A percentile compares a stretch with the other conserved stretches of the same genome.
Evolutionary conservation across 1,140 invertebrate genomes (phyloP).

Genomic region (Drosophila kikkawai): DNA sequence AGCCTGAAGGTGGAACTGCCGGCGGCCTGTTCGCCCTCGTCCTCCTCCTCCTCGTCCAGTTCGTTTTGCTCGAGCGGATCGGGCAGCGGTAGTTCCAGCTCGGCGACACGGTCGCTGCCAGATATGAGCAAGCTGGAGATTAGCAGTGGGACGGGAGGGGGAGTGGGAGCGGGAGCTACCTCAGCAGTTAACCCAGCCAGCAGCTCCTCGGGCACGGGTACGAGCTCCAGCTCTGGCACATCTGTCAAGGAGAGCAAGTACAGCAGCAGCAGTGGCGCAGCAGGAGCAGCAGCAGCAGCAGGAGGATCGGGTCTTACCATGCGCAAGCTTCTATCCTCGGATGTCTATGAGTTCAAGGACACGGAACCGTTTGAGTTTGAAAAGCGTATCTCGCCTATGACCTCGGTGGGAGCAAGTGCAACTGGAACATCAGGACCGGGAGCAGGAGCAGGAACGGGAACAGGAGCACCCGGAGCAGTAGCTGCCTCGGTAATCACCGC

Average conservation of each 20-base stretch:
- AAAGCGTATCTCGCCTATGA: slow-evolving; percentile 85
- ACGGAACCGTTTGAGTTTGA: slow-evolving; percentile 94
- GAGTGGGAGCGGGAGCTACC: not conserved
- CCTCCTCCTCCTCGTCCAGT: slow-evolving; percentile 64
- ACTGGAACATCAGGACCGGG: slow-evolving; percentile 1
- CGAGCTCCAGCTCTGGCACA: not conserved
- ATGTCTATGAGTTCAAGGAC: slow-evolving; percentile 93
- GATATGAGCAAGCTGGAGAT: slow-evolving; percentile 84
- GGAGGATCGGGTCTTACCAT: slow-evolving; percentile 17
- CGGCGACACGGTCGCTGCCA: slow-evolving; percentile 70
- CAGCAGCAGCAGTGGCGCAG: slow-evolving; percentile 78
- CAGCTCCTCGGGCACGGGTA: not conserved
- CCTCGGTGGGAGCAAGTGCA: slow-evolving; percentile 26
- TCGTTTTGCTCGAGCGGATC: slow-evolving; percentile 67
- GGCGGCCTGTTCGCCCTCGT: slow-evolving; percentile 76
- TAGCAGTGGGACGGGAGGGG: slow-evolving; percentile 21
- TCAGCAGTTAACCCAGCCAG: not conserved
- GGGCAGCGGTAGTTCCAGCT: slow-evolving; percentile 51
- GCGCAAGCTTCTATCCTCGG: slow-evolving; percentile 82
- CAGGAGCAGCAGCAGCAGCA: not conserved
- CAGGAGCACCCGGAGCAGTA: not conserved
- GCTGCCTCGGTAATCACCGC: slow-evolving; percentile 16
- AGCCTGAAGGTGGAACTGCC: slow-evolving; percentile 71
- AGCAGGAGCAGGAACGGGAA: not conserved
- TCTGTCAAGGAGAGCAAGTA: slow-evolving; percentile 63